Percentiles rank a stretch among this genome's conserved stretches.
Evolutionary conservation across 2,797 vertebrate species (phyloP).

Genomic region (Halcyon badia): DNA sequence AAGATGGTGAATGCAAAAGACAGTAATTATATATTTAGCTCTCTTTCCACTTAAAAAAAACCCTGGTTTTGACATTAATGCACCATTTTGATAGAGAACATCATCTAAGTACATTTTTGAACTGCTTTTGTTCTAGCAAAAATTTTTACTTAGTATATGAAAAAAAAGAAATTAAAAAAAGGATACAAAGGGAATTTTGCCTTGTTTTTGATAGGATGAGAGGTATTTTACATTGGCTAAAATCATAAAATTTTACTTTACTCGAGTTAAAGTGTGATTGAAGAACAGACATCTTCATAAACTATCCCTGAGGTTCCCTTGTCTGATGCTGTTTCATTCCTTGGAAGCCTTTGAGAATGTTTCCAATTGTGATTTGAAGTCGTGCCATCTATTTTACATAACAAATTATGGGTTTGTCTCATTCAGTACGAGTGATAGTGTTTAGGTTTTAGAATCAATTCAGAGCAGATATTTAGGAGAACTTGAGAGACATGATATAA

Average conservation of each 20-base stretch:
- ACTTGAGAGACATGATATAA: neutral
- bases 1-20: neutral
- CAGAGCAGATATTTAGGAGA: neutral
- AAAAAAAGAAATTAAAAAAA: neutral
- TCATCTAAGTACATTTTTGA: neutral
- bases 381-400: slow-evolving; percentile 19
- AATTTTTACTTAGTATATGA: neutral
- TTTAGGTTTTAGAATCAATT: slow-evolving; percentile 23
- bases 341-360: slow-evolving; percentile 22
- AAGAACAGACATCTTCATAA: slow-evolving; percentile 58
- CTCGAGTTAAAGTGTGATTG: slow-evolving; percentile 7
- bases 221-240: slow-evolving; percentile 31
- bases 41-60: neutral
- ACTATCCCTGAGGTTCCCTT: slow-evolving; percentile 20
- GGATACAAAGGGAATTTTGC: slow-evolving; percentile 28
- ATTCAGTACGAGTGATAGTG: neutral
- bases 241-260: slow-evolving; percentile 21
- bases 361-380: slow-evolving; percentile 45
- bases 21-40: neutral
- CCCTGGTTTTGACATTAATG: neutral
- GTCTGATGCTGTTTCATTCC: slow-evolving; percentile 27
- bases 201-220: slow-evolving; percentile 31
- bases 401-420: neutral
- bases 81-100: neutral
- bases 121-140: neutral